phyloP scores from a whole-genome alignment of 2,797 vertebrate species.

The Falco biarmicus region DNA sequence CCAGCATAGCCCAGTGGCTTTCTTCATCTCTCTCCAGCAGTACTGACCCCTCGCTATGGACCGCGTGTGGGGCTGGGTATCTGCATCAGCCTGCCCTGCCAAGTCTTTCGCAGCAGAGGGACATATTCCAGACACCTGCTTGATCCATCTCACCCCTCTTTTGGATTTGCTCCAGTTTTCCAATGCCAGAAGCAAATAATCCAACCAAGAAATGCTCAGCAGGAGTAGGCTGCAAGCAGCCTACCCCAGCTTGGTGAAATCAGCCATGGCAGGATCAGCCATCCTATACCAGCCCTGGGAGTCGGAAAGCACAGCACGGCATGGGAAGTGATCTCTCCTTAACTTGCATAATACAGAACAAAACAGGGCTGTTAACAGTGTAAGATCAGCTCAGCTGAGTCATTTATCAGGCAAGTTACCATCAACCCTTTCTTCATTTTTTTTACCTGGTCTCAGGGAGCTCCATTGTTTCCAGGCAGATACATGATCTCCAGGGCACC shows the following conservation, averaged over 20 bases:
- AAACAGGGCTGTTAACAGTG: not conserved
- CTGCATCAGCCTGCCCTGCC: not conserved
- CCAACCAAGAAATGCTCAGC: not conserved
- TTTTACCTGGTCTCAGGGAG: not conserved
- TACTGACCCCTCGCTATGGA: not conserved
- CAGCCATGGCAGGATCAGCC: not conserved
- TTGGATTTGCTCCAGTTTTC: not conserved
- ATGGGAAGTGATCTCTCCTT: not conserved
- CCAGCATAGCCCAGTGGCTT: not conserved
- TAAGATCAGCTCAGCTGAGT: not conserved
- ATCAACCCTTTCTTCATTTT: not conserved
- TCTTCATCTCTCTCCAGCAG: not conserved
- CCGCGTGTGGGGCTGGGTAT: not conserved
- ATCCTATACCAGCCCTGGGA: not conserved
- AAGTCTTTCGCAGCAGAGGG: not conserved
- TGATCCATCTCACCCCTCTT: not conserved
- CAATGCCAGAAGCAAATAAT: not conserved
- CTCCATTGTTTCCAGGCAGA: not conserved
- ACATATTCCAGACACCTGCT: not conserved
- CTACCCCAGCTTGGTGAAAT: not conserved
- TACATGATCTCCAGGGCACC: not conserved
- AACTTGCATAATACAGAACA: not conserved
- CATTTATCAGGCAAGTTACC: not conserved
- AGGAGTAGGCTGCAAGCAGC: not conserved
- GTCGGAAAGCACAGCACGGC: not conserved